phyloP scores from a whole-genome alignment of 2,888 invertebrate species.

The Xylota segnis region DNA sequence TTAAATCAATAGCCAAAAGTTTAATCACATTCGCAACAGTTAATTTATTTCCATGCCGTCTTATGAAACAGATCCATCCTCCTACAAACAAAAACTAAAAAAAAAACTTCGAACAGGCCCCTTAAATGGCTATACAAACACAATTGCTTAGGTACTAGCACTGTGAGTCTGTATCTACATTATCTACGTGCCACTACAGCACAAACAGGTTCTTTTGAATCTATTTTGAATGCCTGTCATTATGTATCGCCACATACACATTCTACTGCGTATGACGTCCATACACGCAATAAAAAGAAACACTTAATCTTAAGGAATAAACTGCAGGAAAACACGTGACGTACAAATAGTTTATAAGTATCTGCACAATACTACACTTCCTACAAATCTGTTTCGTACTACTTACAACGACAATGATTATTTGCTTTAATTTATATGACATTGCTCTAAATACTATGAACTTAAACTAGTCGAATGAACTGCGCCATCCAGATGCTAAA shows the following conservation, averaged over 20 bases:
- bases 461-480: not conserved
- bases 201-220: conserved; percentile 27
- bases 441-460: conserved; percentile 4
- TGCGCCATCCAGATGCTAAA: not conserved
- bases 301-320: not conserved
- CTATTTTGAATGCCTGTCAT: conserved; percentile 16
- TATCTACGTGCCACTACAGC: not conserved
- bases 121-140: conserved; percentile 1
- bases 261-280: not conserved
- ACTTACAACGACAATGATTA: not conserved
- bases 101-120: conserved; percentile 30
- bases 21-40: no score
- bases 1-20: no score
- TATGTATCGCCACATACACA: not conserved
- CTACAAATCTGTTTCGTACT: not conserved
- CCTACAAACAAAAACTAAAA: not conserved
- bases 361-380: not conserved
- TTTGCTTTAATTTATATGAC: conserved; percentile 42
- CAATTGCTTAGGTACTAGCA: not conserved
- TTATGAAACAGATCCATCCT: not conserved
- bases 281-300: not conserved
- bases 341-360: not conserved
- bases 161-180: not conserved
- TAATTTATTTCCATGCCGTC: not conserved
- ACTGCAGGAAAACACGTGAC: not conserved